Base-by-base conservation (phyloP, 2,113 vertebrate genomes). In the Brachirus orientalis region DNA sequence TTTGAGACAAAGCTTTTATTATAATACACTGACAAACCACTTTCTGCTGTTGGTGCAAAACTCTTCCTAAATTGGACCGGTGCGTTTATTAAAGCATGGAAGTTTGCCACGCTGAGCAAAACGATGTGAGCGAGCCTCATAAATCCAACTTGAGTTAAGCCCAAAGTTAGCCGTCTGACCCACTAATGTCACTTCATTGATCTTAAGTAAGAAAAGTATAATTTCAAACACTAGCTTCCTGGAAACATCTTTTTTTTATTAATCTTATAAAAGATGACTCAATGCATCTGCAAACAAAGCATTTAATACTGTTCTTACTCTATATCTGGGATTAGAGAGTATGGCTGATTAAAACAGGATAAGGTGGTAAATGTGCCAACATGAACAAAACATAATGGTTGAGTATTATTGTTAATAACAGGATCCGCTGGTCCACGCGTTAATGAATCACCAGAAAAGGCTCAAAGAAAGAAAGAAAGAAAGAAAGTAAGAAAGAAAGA, bases 171-270 rank as follows among this genome's bases (percentile, higher is more conserved):
- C 41, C 7, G 50, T 13, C 19, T 53, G 11, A 66, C 14, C 20
- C 20, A 46, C 33, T 53, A 38, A 77, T 72, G 13, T 64, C 20
- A 17, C 19, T 40, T 65, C 14, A 53, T 67, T 10, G 50, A 65
- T 51, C 9, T 14, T 13, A 13, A 43, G 47, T 66, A 59, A 3
- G 52, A 50, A 79, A 16, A 28, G 6, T 50, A 19, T 18, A 19
- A 41, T 65, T 76, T 69, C 36, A 62, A 61, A 57, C 36, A 51
- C 17, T 2, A 14, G 74, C 54, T 37, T 69, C 74, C 72, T 74
- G 68, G 65, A 71, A 77, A 81, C 56, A 8, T 14, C 12, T 68
- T 11, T 20, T 3, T 43, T 52, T 36, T 7, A 65, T 37, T 60
- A 22, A 50, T 13, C 14, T 28, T 22, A 19, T 14, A 37, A 64